Evolutionary conservation across 2,797 vertebrate genomes (phyloP), one percentile per base, ranked within the genome.

Genomic region (Dermochelys coriacea): DNA sequence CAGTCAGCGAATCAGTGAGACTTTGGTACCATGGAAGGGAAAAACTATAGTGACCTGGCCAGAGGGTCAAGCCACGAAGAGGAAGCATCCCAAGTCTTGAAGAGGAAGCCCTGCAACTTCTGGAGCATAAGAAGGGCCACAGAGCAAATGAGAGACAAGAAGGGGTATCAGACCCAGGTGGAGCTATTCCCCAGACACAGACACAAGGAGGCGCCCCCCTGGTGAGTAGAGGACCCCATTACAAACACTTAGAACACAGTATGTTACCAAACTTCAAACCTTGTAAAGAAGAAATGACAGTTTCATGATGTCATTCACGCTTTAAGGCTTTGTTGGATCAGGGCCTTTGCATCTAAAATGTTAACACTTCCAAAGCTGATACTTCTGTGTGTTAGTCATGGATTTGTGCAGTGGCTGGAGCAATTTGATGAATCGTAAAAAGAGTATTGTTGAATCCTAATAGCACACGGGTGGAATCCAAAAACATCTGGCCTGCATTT

Each of bases 251-350:
- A 84, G 78, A 91, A 47, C 11, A 23, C 25, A 93, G 11, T 84
- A 27, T 57, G 74, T 16, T 88, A 25, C 51, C 80, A 3, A 84
- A 82, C 90, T 94, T 95, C 82, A 94, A 92, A 97, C 82, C 9
- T 18, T 82, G 83, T 91, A 47, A 25, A 50, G 16, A 57, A 27
- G 51, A 85, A 85, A 85, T 78, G 50, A 74, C 89, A 93, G 19
- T 79, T 4, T 81, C 81, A 80, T 93, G n/a, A 49, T 93, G 31
- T 81, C 55, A 89, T 79, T 96, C 3, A 15, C 54, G 15, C 7
- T 95, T 84, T 86, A 84, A 82, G 50, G 84, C 10, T 93, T 90
- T 49, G 12, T 45, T 94, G n/a, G 3, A n/a, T 86, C 15, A 14
- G 41, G 77, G 8, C 86, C 3, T 75, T 89, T 5, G 12, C 89